Conservation (phyloP, 2,113 vertebrate genomes). For the Ivindomyrus marchei region DNA sequence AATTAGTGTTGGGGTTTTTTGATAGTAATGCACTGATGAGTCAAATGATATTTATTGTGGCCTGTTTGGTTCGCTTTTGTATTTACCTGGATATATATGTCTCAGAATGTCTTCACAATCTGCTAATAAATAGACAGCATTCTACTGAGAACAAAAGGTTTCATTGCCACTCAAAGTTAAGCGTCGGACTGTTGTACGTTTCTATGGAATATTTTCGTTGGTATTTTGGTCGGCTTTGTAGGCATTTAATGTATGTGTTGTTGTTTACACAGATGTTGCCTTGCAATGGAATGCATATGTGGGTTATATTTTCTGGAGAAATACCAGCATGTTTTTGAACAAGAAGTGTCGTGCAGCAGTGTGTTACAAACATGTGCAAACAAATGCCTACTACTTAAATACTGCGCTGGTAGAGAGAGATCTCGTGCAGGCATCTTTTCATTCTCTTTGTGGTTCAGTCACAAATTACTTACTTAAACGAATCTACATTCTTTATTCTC, state of each 20-base stretch:
- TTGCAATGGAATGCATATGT: not conserved
- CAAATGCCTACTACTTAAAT: not conserved
- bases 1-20: not conserved
- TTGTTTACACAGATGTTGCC: not conserved
- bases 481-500: not conserved
- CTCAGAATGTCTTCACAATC: not conserved
- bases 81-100: not conserved
- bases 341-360: not conserved
- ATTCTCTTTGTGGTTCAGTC: not conserved
- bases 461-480: not conserved
- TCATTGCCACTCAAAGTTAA: not conserved
- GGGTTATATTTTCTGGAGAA: not conserved
- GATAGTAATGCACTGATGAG: not conserved
- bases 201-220: not conserved
- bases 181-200: not conserved
- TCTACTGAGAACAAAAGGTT: conserved; percentile 8
- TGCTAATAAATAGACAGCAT: not conserved
- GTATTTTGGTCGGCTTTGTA: not conserved
- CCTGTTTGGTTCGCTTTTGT: conserved; percentile 1
- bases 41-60: not conserved
- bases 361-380: not conserved
- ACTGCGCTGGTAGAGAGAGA: not conserved
- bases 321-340: not conserved
- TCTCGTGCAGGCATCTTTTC: not conserved
- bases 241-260: not conserved